A percentile compares a stretch with the other conserved stretches of the same genome.
These are phyloP conservation scores for Pollenia amentaria DNA, from an alignment of 2,888 invertebrate genomes.

Conservation along the genomic window DNA sequence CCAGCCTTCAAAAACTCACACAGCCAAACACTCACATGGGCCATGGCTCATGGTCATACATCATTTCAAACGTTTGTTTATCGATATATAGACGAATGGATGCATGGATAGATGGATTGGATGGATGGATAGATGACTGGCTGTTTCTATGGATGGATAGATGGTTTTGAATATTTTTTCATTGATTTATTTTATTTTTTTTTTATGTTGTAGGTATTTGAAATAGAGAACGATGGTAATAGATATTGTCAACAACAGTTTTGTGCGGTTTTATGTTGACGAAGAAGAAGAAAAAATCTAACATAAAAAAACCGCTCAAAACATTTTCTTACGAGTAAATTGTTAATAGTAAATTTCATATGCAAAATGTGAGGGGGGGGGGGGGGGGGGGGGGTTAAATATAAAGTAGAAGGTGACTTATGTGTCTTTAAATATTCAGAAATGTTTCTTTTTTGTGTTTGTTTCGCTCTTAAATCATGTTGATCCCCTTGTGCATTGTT, in stretches of 20 bases:
- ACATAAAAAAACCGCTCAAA: conserved; percentile 29
- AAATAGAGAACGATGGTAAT: conserved; percentile 66
- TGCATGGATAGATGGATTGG: conserved; percentile 15
- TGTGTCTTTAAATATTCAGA: conserved; percentile 60
- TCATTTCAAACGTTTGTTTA: conserved; percentile 68
- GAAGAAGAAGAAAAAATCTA: conserved; percentile 22
- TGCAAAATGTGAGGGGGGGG: conserved; percentile 35
- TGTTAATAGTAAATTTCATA: conserved; percentile 61
- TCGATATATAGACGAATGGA: conserved; percentile 41
- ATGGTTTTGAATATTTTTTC: conserved; percentile 53
- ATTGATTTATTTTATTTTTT: conserved; percentile 49
- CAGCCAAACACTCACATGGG: conserved; percentile 18
- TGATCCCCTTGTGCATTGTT: conserved; percentile 52
- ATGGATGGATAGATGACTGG: conserved; percentile 23
- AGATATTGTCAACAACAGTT: conserved; percentile 74
- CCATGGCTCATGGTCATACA: conserved; percentile 69
- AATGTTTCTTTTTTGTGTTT: conserved; percentile 32
- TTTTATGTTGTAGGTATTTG: conserved; percentile 42
- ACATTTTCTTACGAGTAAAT: conserved; percentile 60
- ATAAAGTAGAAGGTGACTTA: conserved; percentile 56
- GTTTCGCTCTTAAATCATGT: conserved; percentile 3
- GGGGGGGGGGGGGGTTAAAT: background rate
- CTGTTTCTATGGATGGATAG: conserved; percentile 34
- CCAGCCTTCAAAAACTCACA: conserved; percentile 56
- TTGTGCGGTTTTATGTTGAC: conserved; percentile 69